These are phyloP conservation scores for Coptotermes formosanus DNA, from an alignment of 1,140 invertebrate genomes.

Conservation along the genomic window DNA sequence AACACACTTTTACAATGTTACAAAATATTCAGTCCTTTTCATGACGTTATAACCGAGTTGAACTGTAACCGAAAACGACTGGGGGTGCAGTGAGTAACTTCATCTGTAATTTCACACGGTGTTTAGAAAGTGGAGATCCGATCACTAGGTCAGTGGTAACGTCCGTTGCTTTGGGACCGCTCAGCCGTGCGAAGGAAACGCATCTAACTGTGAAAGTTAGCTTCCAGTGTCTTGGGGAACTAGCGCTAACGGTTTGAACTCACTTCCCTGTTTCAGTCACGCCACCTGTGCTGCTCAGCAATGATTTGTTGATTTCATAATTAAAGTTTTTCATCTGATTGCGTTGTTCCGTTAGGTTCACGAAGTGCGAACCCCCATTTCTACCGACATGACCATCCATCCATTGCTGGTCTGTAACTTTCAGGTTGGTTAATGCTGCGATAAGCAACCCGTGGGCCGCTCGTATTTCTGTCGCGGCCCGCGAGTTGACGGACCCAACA, in stretches of 20 bases:
- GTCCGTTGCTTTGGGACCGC: not conserved
- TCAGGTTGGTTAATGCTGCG: too few species aligned
- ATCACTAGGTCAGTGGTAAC: not conserved
- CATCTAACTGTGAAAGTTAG: not conserved
- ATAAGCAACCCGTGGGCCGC: too few species aligned
- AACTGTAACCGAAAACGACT: too few species aligned
- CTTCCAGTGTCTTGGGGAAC: not conserved
- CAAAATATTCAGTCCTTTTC: too few species aligned
- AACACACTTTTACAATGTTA: too few species aligned
- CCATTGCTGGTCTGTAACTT: too few species aligned
- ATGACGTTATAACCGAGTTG: too few species aligned
- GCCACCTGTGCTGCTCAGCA: not conserved
- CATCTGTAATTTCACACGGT: too few species aligned
- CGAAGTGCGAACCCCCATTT: not conserved
- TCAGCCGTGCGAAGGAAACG: not conserved
- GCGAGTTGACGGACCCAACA: too few species aligned
- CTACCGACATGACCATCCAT: not conserved
- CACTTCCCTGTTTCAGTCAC: not conserved
- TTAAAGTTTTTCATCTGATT: not conserved
- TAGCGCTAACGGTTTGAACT: not conserved
- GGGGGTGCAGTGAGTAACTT: too few species aligned
- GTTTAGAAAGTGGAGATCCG: not conserved
- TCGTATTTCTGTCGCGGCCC: too few species aligned
- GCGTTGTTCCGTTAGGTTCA: not conserved
- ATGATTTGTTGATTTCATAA: not conserved